A percentile compares a stretch with the other conserved stretches of the same genome.
Conservation (phyloP, 2,888 invertebrate species). For the Rhagonycha lutea region DNA sequence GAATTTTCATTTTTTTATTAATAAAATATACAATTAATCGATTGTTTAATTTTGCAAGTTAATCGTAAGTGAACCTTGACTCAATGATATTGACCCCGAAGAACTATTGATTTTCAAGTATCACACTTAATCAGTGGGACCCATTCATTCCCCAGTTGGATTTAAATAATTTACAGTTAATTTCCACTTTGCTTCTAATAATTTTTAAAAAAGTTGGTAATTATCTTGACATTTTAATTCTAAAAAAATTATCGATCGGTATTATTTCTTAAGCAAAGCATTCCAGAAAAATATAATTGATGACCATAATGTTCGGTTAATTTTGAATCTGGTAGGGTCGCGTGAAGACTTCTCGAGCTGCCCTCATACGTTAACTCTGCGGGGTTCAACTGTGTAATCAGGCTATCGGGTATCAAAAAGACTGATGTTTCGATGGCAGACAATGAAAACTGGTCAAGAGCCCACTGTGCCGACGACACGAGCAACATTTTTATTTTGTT, state of each 20-base stretch:
- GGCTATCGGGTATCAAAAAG: conserved; percentile 18
- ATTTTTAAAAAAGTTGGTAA: neutral
- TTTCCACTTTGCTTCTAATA: neutral
- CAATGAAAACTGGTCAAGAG: conserved; percentile 14
- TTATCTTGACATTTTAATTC: conserved; percentile 6
- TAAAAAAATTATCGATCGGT: conserved; percentile 8
- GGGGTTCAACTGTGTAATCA: conserved; percentile 21
- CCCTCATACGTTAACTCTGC: conserved; percentile 13
- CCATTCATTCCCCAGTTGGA: neutral
- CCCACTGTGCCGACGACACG: conserved; percentile 14
- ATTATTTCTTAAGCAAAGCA: conserved; percentile 1
- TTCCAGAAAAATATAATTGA: conserved; percentile 16
- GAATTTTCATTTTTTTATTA: neutral
- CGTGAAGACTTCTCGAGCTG: conserved; percentile 20
- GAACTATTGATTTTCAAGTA: neutral
- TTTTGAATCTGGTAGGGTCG: conserved; percentile 21
- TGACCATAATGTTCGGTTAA: conserved; percentile 18
- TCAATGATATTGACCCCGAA: neutral
- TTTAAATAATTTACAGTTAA: neutral
- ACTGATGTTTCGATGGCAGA: conserved; percentile 13
- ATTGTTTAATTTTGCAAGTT: neutral
- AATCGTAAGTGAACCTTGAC: neutral
- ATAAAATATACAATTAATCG: neutral
- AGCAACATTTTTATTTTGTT: neutral
- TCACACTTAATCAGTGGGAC: neutral